Evolutionary conservation across 2,797 vertebrate genomes (phyloP).

Genomic region (Ctenochaetus hawaiiensis): DNA sequence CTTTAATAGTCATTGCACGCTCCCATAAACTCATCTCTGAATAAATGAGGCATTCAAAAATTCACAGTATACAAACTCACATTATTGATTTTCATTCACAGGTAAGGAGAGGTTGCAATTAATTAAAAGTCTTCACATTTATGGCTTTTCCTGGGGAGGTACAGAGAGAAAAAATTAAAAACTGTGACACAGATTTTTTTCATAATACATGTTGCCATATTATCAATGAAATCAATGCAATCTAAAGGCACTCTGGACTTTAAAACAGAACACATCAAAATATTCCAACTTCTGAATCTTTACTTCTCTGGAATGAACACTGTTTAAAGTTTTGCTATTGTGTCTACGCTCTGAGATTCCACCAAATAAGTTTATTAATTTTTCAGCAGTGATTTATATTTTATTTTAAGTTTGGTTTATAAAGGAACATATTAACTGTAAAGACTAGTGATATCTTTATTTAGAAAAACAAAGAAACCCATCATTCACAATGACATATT

Average conservation of each 20-base stretch:
- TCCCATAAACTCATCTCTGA: conserved; percentile 10
- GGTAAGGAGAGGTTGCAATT: not conserved
- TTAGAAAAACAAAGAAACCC: no score
- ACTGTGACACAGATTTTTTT: not conserved
- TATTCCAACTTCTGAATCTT: not conserved
- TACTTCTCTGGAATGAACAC: conserved; percentile 45
- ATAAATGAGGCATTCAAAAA: conserved; percentile 31
- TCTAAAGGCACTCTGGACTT: not conserved
- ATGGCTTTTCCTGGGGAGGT: not conserved
- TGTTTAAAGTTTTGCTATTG: conserved; percentile 12
- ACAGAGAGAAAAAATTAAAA: not conserved
- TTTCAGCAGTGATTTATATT: no score
- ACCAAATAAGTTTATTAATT: not conserved
- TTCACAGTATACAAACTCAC: conserved; percentile 40
- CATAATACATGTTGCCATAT: not conserved
- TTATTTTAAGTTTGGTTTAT: not conserved
- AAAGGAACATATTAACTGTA: not conserved
- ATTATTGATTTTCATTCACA: conserved; percentile 14
- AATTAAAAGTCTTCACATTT: conserved; percentile 16
- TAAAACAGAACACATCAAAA: conserved; percentile 14
- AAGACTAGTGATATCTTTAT: not conserved
- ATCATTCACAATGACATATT: not conserved
- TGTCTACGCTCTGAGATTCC: not conserved
- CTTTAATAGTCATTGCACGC: conserved; percentile 51
- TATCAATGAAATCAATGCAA: not conserved